Percentiles rank a stretch among this genome's conserved stretches.
Evolutionary conservation across 2,797 vertebrate species (phyloP).

Genomic region (Mycteria americana): DNA sequence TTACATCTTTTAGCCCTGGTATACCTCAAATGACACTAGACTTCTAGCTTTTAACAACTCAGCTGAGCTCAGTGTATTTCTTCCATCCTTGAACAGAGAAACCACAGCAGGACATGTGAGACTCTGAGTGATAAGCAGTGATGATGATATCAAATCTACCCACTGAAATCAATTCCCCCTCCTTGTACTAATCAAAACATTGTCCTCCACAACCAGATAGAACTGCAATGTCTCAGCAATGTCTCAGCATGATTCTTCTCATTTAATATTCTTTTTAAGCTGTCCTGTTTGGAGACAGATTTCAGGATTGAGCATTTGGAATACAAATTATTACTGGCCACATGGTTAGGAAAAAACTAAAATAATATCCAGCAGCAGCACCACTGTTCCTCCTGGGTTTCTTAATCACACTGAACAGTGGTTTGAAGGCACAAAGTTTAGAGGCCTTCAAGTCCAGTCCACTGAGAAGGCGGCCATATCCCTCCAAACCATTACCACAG

Average conservation of each 20-base stretch:
- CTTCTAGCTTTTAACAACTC: neutral
- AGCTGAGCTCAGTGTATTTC: neutral
- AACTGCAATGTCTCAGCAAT: neutral
- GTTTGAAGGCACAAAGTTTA: neutral
- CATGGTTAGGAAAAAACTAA: neutral
- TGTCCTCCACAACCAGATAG: neutral
- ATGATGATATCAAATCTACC: neutral
- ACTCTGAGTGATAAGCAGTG: neutral
- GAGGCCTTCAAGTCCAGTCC: neutral
- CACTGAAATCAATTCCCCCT: neutral
- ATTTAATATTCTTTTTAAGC: neutral
- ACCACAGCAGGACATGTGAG: neutral
- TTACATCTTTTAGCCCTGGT: neutral
- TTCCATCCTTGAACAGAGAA: neutral
- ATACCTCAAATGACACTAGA: neutral
- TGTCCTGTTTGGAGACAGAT: neutral
- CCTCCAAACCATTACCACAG: neutral
- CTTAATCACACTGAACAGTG: neutral
- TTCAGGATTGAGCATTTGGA: neutral
- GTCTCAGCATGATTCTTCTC: neutral
- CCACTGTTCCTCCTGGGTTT: neutral
- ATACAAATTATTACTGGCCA: neutral
- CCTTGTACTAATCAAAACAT: slow-evolving; percentile 9
- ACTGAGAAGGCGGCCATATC: neutral
- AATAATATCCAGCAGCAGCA: neutral